phyloP scores from a whole-genome alignment of 2,888 invertebrate genomes.

The Pachydiplax longipennis region DNA sequence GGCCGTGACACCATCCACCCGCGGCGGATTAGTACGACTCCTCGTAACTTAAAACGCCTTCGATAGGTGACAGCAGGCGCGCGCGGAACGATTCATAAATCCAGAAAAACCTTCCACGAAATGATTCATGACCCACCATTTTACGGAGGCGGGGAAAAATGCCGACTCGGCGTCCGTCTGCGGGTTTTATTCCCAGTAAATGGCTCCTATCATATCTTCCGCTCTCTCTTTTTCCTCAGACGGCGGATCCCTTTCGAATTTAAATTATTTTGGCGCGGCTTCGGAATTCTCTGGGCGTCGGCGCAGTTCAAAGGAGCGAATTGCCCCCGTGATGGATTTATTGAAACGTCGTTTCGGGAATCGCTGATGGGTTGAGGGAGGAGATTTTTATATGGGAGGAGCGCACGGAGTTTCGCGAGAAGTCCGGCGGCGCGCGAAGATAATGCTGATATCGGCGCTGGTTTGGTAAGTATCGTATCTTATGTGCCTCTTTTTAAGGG shows the following conservation, averaged over 20 bases:
- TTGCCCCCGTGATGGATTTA: no score
- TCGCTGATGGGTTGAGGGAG: background rate
- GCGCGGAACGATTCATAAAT: constrained; percentile 27
- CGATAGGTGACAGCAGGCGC: background rate
- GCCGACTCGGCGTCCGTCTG: background rate
- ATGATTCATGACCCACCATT: constrained; percentile 13
- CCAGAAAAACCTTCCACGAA: background rate
- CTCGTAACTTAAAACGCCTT: background rate
- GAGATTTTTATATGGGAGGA: no score
- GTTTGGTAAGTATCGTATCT: no score
- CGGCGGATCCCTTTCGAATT: background rate
- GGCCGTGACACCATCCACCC: background rate
- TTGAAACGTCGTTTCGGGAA: background rate
- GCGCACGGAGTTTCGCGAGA: no score
- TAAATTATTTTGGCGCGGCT: constrained; percentile 1
- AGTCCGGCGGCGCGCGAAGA: no score
- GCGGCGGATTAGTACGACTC: background rate
- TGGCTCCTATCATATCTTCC: background rate
- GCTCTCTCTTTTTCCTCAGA: background rate
- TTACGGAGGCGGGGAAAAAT: background rate
- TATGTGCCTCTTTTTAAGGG: no score
- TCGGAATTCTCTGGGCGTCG: background rate
- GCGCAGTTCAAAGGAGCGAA: background rate
- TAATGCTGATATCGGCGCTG: no score
- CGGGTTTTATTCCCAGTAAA: background rate